Conservation (phyloP, 2,888 invertebrate species). For the Cerastis rubricosa region DNA sequence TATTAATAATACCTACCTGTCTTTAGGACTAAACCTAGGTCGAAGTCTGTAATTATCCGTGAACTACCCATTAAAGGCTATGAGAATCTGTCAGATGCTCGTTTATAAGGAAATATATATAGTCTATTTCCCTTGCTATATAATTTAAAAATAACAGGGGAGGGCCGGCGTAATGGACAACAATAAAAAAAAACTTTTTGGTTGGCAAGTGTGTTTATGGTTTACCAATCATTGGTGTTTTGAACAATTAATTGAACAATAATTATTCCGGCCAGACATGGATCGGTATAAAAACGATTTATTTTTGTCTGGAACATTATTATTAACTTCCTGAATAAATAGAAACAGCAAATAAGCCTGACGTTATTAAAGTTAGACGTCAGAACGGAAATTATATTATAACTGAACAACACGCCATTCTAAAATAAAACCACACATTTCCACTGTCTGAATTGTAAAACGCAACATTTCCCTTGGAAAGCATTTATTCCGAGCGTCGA, state of each 20-base stretch:
- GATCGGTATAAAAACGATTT: background rate
- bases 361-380: slow-evolving; percentile 1
- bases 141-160: slow-evolving; percentile 8
- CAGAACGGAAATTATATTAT: slow-evolving; percentile 35
- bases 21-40: slow-evolving; percentile 45
- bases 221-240: slow-evolving; percentile 8
- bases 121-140: background rate
- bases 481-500: slow-evolving; percentile 44
- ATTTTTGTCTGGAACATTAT: too few species aligned
- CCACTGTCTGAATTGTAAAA: slow-evolving; percentile 42
- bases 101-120: slow-evolving; percentile 13
- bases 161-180: background rate
- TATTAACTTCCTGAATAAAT: background rate
- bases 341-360: background rate
- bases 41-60: slow-evolving; percentile 40
- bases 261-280: background rate
- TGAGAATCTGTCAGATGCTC: slow-evolving; percentile 37
- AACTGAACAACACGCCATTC: slow-evolving; percentile 28
- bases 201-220: slow-evolving; percentile 2
- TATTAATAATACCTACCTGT: too few species aligned
- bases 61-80: slow-evolving; percentile 12
- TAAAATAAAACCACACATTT: slow-evolving; percentile 36
- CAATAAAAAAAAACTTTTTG: slow-evolving; percentile 1
- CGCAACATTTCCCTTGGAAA: slow-evolving; percentile 39
- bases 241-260: background rate